Base-by-base conservation (phyloP, 2,888 invertebrate genomes). In the Protophormia terraenovae region DNA sequence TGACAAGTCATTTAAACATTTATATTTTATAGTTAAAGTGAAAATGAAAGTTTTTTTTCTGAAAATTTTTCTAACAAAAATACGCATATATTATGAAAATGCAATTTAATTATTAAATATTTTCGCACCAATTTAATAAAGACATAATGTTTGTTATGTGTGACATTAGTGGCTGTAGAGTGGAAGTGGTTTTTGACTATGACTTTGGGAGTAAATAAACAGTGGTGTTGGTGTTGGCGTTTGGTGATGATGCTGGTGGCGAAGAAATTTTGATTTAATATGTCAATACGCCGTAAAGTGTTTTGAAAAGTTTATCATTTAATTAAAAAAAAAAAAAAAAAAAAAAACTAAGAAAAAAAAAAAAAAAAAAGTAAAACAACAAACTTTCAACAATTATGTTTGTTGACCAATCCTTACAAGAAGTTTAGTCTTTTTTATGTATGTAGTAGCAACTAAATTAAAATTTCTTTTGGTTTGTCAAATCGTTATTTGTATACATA, bases 121-220 rank as follows among this genome's bases (percentile, higher is more conserved):
- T 84, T 84, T 84, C 76, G 76, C 84, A 76, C 80, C 80, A 84
- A 53, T 84, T 84, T 80, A 80, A 84, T 80, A 80, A 58, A 84
- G 76, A 71, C 76, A 71, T 72, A 80, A 67, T 60, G 7, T 53
- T 50, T 62, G 29, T 60, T 47, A 38, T 38, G n/a, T 67, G n/a
- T 66, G 80, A 76, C 64, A 27, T 60, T 60, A 50, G 58, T 27
- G 24, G 35, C 14, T 38, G 64, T 10, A 10, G 24, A 62, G 60
- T 55, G 19, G 41, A 16, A 32, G 35, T 62, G n/a, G 35, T 12
- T 50, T 4, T 1, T 1, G 2, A 16, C 16, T n/a, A 47, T 50
- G 19, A 35, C 41, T 53, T 67, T 60, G 47, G 60, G 16, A 47
- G 78, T 38, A 32, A 19, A 38, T n/a, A 45, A 27, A 16, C n/a